Evolutionary conservation across 2,888 invertebrate species (phyloP).

Genomic region (Papilio demoleus): DNA sequence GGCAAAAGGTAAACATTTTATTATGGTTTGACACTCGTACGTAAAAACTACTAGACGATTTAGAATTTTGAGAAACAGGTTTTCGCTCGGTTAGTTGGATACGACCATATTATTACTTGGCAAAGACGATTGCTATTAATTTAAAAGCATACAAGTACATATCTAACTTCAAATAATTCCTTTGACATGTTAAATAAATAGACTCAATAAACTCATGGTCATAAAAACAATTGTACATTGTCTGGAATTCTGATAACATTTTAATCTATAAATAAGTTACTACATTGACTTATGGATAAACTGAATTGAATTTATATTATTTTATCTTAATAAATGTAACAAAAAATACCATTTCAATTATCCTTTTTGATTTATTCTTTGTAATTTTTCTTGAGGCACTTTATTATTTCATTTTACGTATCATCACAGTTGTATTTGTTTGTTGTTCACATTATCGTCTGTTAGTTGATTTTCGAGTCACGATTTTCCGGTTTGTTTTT

Average conservation of each 20-base stretch:
- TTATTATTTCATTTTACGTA: constrained; percentile 14
- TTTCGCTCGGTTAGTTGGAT: constrained; percentile 13
- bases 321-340: not conserved
- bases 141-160: not conserved
- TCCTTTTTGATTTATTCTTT: constrained; percentile 24
- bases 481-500: constrained; percentile 47
- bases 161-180: constrained; percentile 1
- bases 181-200: constrained; percentile 21
- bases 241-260: constrained; percentile 30
- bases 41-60: constrained; percentile 34
- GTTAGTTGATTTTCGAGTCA: constrained; percentile 47
- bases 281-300: not conserved
- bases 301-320: constrained; percentile 7
- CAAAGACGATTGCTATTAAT: constrained; percentile 10
- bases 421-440: constrained; percentile 37
- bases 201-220: constrained; percentile 21
- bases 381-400: constrained; percentile 23
- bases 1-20: not conserved
- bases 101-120: constrained; percentile 27
- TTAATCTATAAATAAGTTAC: constrained; percentile 19
- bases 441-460: constrained; percentile 41
- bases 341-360: constrained; percentile 35
- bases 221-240: constrained; percentile 34
- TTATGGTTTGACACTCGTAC: not conserved
- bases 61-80: constrained; percentile 34